Evolutionary conservation across 1,140 invertebrate species (phyloP), one percentile per base, ranked within the genome.

Genomic region (Halesus radiatus): DNA sequence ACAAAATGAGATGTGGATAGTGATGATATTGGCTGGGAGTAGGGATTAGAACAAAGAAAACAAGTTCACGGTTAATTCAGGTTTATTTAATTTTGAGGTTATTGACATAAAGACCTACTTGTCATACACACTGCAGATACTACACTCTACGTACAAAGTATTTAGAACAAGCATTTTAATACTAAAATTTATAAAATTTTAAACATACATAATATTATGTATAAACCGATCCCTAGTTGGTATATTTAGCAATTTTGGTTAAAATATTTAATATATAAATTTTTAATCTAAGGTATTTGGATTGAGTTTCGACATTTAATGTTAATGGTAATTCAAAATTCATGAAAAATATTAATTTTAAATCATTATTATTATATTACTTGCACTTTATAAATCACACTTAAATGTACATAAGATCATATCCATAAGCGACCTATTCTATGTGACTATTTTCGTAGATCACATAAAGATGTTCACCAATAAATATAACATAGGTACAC

Each of bases 131-230:
- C 64, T 50, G 64, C 20, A 16, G 16, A 18, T 37, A 5, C 64
- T 68, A 68, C 64, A 37, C 7, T 68, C 64, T 68, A 68, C 62
- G 29, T 32, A 66, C 64, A 16, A 68, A 37, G 32, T 68, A 68
- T 68, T 68, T n/a, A 68, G 64, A 37, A 68, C 64, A 68, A 68
- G 64, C 64, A 68, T 68, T 68, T 62, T 68, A 68, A 18, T 45
- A 68, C 64, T 68, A 68, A 37, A 68, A 68, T 68, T 68, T 68
- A 68, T 68, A 68, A 68, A 68, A 68, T 22, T 68, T 68, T 68
- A 32, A 68, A 68, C n/a, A 32, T 32, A 32, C 32, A 32, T 32
- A 32, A 32, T 32, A 32, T 32, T 32, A 32, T 32, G 54, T 68
- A 68, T 68, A 68, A 68, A 37, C 32, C 64, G 32, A 45, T 22